These are phyloP conservation scores for Pelobates fuscus DNA, from an alignment of 2,113 vertebrate species.

Conservation along the genomic window DNA sequence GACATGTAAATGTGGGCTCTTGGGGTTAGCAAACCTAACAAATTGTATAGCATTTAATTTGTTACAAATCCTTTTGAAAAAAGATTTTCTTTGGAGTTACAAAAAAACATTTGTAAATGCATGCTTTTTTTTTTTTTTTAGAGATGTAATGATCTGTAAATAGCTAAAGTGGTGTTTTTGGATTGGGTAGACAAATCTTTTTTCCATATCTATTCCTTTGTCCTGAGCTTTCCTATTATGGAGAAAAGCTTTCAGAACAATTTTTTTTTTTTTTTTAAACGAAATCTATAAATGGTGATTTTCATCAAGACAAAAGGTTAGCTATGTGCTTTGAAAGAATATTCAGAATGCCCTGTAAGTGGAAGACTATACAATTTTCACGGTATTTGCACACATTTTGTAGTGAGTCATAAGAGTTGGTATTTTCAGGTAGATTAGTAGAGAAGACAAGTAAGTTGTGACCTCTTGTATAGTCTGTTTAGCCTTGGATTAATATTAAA, in stretches of 20 bases:
- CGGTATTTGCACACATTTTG: not conserved
- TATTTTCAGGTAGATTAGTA: not conserved
- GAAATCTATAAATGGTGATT: not conserved
- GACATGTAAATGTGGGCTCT: no score
- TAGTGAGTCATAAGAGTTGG: not conserved
- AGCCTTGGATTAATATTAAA: no score
- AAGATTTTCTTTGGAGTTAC: not conserved
- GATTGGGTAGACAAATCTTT: not conserved
- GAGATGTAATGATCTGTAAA: conserved; percentile 5
- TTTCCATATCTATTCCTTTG: conserved; percentile 4
- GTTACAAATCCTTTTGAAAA: not conserved
- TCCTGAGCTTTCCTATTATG: not conserved
- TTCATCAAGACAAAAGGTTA: not conserved
- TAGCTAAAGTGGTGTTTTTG: not conserved
- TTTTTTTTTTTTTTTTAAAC: no score
- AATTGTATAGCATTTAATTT: no score
- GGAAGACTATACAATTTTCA: no score
- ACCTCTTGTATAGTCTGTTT: not conserved
- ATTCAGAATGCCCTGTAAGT: no score
- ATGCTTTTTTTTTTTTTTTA: no score
- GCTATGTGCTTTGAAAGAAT: no score
- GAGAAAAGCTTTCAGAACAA: conserved; percentile 9
- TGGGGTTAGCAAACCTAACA: no score
- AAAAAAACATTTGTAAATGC: not conserved
- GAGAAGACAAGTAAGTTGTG: not conserved